Percentiles rank a stretch among this genome's conserved stretches.
These are phyloP conservation scores for Tridacna gigas DNA, from an alignment of 2,888 invertebrate species.

Conservation along the genomic window DNA sequence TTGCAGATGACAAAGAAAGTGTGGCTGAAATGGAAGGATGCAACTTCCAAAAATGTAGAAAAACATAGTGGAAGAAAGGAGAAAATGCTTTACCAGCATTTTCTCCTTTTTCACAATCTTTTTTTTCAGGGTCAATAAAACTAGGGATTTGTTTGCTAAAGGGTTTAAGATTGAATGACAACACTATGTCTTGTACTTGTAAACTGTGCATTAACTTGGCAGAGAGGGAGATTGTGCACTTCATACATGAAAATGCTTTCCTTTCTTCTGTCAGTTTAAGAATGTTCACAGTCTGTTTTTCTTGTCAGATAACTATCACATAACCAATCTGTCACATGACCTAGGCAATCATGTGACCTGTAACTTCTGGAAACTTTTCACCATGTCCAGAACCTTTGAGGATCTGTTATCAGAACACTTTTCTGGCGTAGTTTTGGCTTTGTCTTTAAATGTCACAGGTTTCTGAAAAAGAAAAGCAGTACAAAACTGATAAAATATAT, in stretches of 20 bases:
- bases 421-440: constrained; percentile 62
- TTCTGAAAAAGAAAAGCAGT: constrained; percentile 47
- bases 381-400: constrained; percentile 80
- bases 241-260: too few relatives aligned
- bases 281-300: background rate
- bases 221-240: background rate
- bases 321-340: background rate
- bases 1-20: too few relatives aligned
- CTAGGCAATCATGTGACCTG: constrained; percentile 70
- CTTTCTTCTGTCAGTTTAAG: too few relatives aligned
- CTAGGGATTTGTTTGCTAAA: too few relatives aligned
- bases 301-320: background rate
- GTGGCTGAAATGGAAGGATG: too few relatives aligned
- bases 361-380: constrained; percentile 81
- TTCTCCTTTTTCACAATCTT: background rate
- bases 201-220: background rate
- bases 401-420: constrained; percentile 73
- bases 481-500: constrained; percentile 4
- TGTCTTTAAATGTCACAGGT: constrained; percentile 58
- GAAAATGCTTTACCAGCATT: too few relatives aligned
- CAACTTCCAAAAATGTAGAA: too few relatives aligned
- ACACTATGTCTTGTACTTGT: too few relatives aligned
- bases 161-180: too few relatives aligned
- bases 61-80: too few relatives aligned
- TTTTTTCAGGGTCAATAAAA: too few relatives aligned